phyloP scores from a whole-genome alignment of 1,140 invertebrate species.

The Pseudomyrmex pallidus region DNA sequence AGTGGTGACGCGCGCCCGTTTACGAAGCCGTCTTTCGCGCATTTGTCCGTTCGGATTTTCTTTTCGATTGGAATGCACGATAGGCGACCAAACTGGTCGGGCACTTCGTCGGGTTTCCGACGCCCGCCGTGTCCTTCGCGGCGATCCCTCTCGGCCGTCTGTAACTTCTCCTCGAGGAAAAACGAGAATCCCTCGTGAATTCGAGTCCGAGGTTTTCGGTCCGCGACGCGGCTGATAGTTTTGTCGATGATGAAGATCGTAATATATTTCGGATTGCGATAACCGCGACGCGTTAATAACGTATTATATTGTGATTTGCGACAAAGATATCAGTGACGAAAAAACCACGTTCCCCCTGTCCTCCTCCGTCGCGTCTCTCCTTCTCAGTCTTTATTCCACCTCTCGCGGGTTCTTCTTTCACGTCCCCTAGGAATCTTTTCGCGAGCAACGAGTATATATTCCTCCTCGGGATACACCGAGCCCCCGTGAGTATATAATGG shows the following conservation, averaged over 20 bases:
- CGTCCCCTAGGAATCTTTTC: conserved; percentile 50
- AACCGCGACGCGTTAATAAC: conserved; percentile 65
- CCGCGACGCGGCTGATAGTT: conserved; percentile 17
- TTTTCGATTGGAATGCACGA: conserved; percentile 76
- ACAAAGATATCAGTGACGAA: conserved; percentile 67
- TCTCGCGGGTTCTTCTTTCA: conserved; percentile 34
- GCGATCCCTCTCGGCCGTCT: conserved; percentile 53
- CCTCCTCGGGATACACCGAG: conserved; percentile 23
- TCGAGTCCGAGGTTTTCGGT: conserved; percentile 45
- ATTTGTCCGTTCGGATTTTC: conserved; percentile 67
- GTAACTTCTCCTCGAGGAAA: conserved; percentile 60
- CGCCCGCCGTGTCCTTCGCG: conserved; percentile 53
- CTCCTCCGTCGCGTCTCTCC: conserved; percentile 25
- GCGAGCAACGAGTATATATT: conserved; percentile 39
- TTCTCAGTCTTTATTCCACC: conserved; percentile 25
- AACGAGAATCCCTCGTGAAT: conserved; percentile 32
- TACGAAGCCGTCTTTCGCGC: conserved; percentile 67
- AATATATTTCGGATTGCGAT: conserved; percentile 49
- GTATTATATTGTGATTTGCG: conserved; percentile 67
- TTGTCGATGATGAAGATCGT: conserved; percentile 52
- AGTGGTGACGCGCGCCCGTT: conserved; percentile 51
- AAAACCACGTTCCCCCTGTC: conserved; percentile 11
- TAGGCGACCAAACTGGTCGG: conserved; percentile 76
- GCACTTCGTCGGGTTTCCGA: conserved; percentile 46
- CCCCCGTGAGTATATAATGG: conserved; percentile 70